A percentile compares a stretch with the other conserved stretches of the same genome.
Evolutionary conservation across 2,888 invertebrate species (phyloP).

Genomic region (Stenichneumon culpator): DNA sequence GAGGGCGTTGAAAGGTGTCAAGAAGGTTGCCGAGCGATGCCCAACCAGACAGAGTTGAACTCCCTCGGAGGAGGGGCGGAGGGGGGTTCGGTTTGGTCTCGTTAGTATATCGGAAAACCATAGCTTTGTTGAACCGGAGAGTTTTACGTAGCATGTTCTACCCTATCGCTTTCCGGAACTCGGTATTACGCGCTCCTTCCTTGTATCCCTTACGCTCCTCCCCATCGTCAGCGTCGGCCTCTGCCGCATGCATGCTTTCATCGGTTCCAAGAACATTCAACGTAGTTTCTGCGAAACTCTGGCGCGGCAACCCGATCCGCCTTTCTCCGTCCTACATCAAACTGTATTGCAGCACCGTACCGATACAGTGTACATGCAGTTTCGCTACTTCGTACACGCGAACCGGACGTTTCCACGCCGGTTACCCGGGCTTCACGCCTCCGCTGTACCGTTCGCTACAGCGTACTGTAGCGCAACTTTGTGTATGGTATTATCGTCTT

Average conservation of each 20-base stretch:
- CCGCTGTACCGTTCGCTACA: constrained; percentile 28
- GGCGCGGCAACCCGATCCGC: constrained; percentile 31
- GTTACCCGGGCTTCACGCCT: constrained; percentile 19
- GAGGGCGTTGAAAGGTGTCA: background rate
- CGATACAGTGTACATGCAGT: constrained; percentile 30
- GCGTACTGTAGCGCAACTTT: constrained; percentile 17
- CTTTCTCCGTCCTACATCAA: constrained; percentile 42
- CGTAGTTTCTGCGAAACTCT: constrained; percentile 56
- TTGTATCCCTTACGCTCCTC: constrained; percentile 63
- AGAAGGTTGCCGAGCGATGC: constrained; percentile 2
- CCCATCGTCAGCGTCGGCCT: constrained; percentile 21
- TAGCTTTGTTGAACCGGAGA: background rate
- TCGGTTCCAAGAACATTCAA: constrained; percentile 52
- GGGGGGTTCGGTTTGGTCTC: background rate
- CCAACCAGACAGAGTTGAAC: background rate
- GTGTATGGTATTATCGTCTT: constrained; percentile 1
- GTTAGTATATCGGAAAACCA: constrained; percentile 8
- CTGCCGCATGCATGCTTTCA: constrained; percentile 45
- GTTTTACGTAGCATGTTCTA: background rate
- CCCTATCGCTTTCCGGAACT: constrained; percentile 71
- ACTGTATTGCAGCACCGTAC: constrained; percentile 51
- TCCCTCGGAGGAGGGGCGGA: background rate
- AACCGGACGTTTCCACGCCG: constrained; percentile 45
- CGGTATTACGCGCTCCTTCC: constrained; percentile 75
- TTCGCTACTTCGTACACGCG: constrained; percentile 55